phyloP scores from a whole-genome alignment of 1,140 invertebrate species.

The Pogonus chalceus region DNA sequence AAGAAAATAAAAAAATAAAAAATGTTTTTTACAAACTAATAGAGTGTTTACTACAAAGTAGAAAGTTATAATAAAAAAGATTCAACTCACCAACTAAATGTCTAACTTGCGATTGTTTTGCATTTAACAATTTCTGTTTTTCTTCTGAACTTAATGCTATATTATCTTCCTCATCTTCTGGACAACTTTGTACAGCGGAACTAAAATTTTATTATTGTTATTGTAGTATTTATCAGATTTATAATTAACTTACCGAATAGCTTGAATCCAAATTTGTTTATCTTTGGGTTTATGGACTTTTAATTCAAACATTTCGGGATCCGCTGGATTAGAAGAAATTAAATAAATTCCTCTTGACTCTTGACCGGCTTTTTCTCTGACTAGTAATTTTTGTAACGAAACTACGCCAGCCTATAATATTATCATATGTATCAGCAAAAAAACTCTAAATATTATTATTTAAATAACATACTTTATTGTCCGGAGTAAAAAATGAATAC shows the following conservation, averaged over 20 bases:
- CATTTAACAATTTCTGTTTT: conserved; percentile 55
- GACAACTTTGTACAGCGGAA: conserved; percentile 58
- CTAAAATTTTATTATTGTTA: conserved; percentile 30
- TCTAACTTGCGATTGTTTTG: conserved; percentile 59
- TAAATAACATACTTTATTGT: conserved; percentile 54
- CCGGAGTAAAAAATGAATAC: conserved; percentile 75
- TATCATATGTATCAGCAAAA: not conserved
- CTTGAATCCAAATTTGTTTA: conserved; percentile 78
- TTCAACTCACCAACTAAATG: conserved; percentile 53
- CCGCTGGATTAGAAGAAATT: conserved; percentile 73
- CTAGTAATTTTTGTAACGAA: conserved; percentile 79
- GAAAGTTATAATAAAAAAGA: not conserved
- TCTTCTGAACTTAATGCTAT: conserved; percentile 58
- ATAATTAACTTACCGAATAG: conserved; percentile 50
- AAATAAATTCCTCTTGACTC: conserved; percentile 82
- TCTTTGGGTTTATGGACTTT: conserved; percentile 82
- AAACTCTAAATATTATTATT: not conserved
- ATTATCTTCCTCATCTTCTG: conserved; percentile 49
- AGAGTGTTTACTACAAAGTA: too few species aligned
- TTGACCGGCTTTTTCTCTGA: conserved; percentile 84
- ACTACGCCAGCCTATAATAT: conserved; percentile 70
- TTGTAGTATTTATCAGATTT: conserved; percentile 2
- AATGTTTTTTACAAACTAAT: too few species aligned
- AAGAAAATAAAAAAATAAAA: not conserved
- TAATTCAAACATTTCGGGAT: conserved; percentile 93